These are phyloP conservation scores for Nasonia giraulti DNA, from an alignment of 1,140 invertebrate species.

Conservation along the genomic window DNA sequence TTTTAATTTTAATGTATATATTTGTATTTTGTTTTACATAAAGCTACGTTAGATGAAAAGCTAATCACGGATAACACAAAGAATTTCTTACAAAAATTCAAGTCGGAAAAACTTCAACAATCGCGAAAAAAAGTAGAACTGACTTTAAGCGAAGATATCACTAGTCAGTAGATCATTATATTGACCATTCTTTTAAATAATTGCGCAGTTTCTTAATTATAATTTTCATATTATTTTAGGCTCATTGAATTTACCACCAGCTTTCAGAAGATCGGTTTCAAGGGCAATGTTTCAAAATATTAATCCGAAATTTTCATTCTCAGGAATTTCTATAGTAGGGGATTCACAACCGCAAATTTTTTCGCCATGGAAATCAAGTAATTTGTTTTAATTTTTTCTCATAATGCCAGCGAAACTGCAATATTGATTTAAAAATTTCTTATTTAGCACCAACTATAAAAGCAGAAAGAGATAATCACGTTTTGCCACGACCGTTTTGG, in stretches of 20 bases:
- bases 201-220: neutral
- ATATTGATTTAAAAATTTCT: conserved; percentile 44
- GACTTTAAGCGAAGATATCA: conserved; percentile 67
- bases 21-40: neutral
- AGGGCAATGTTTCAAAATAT: conserved; percentile 67
- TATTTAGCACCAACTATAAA: conserved; percentile 56
- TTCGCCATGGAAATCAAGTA: conserved; percentile 68
- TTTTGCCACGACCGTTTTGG: conserved; percentile 64
- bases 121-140: conserved; percentile 56
- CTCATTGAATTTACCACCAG: conserved; percentile 69
- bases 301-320: conserved; percentile 62
- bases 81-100: conserved; percentile 74
- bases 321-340: conserved; percentile 56
- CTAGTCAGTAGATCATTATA: conserved; percentile 60
- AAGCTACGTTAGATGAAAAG: conserved; percentile 72
- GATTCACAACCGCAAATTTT: conserved; percentile 61
- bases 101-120: conserved; percentile 66
- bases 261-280: conserved; percentile 68
- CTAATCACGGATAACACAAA: conserved; percentile 70
- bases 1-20: neutral
- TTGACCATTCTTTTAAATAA: neutral
- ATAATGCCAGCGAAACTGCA: neutral
- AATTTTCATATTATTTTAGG: conserved; percentile 55
- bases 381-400: conserved; percentile 40
- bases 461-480: conserved; percentile 56